Percentiles rank a stretch among this genome's conserved stretches.
Evolutionary conservation across 1,140 invertebrate genomes (phyloP).

Genomic region (Steinernema khuongi): DNA sequence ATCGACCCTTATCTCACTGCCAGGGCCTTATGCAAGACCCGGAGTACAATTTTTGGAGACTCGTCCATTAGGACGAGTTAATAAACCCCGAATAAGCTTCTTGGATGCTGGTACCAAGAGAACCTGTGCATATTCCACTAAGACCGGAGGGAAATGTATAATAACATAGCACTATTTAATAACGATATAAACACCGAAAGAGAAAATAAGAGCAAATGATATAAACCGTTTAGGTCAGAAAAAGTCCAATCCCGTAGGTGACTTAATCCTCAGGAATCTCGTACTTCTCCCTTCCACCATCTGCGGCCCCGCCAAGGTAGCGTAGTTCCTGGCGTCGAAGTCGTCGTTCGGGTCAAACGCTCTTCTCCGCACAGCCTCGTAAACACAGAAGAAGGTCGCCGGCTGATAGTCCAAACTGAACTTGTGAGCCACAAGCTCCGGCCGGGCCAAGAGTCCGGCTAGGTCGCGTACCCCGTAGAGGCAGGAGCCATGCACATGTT

Average conservation of each 20-base stretch:
- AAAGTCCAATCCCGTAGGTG: not conserved
- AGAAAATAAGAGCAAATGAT: too few species aligned
- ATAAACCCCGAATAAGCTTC: too few species aligned
- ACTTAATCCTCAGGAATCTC: not conserved
- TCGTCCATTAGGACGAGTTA: too few species aligned
- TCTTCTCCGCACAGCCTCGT: not conserved
- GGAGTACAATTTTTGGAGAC: too few species aligned
- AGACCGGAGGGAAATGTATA: too few species aligned
- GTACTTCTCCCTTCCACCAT: not conserved
- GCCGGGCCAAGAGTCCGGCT: constrained; percentile 7
- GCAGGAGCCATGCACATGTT: constrained; percentile 24
- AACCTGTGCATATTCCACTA: too few species aligned
- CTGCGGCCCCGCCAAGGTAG: not conserved
- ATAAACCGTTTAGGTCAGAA: too few species aligned
- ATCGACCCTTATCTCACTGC: too few species aligned
- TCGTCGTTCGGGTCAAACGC: not conserved
- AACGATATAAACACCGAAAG: too few species aligned
- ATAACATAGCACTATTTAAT: too few species aligned
- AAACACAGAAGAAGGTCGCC: constrained; percentile 35
- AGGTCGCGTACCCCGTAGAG: constrained; percentile 32
- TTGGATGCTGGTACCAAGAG: too few species aligned
- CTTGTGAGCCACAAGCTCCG: constrained; percentile 35
- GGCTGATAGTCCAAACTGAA: constrained; percentile 32
- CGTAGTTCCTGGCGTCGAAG: not conserved
- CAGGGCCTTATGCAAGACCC: too few species aligned